phyloP scores from a whole-genome alignment of 2,113 vertebrate genomes.

The Pantherophis guttatus region DNA sequence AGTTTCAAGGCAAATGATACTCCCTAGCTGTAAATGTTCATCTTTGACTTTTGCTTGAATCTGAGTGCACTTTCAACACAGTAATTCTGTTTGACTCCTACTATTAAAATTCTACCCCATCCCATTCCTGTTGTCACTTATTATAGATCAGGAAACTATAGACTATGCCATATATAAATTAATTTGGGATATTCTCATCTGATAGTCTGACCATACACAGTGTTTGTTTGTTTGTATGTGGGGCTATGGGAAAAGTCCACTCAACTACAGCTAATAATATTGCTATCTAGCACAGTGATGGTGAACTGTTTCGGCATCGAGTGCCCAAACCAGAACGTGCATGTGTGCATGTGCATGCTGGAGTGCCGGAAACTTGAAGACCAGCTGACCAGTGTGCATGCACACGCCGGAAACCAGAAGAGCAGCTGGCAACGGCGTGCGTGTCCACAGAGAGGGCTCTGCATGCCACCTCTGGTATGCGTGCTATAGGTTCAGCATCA shows the following conservation, averaged over 20 bases:
- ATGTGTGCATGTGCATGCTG: no score
- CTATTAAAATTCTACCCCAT: neutral
- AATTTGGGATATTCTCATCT: neutral
- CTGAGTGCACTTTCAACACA: neutral
- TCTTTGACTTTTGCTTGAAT: neutral
- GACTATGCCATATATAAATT: neutral
- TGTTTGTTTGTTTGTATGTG: neutral
- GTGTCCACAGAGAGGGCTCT: no score
- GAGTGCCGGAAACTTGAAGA: no score
- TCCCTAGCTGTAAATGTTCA: conserved; percentile 15
- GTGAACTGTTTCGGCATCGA: no score
- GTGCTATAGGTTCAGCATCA: no score
- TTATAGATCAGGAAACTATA: neutral
- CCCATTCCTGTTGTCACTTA: neutral
- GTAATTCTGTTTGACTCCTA: neutral
- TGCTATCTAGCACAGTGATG: neutral
- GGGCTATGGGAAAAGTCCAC: neutral
- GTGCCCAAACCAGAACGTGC: no score
- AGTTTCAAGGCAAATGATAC: conserved; percentile 1
- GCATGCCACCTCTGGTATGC: no score
- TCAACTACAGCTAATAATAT: neutral
- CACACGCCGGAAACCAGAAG: no score
- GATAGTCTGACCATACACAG: neutral
- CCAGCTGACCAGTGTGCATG: no score
- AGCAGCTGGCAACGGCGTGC: no score